Percentiles rank a stretch among this genome's conserved stretches.
Evolutionary conservation across 2,797 vertebrate genomes (phyloP).

Genomic region (Mormyrops boulengeri): DNA sequence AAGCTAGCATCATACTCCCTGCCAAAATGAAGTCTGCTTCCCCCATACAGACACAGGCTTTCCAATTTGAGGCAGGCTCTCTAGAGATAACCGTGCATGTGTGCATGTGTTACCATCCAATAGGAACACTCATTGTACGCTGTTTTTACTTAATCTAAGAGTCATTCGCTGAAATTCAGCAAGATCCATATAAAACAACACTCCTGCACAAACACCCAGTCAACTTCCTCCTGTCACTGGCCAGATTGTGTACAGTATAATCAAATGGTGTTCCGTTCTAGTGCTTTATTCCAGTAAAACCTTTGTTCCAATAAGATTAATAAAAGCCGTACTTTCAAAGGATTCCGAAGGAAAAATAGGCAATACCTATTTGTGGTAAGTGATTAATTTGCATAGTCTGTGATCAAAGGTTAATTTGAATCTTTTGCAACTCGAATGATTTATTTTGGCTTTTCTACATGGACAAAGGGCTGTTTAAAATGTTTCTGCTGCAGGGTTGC

Average conservation of each 20-base stretch:
- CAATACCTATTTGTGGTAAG: not conserved
- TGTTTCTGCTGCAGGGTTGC: not conserved
- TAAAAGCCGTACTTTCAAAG: not conserved
- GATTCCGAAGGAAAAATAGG: not conserved
- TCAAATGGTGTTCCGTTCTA: not conserved
- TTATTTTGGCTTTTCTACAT: not conserved
- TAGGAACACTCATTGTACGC: not conserved
- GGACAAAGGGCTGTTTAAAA: not conserved
- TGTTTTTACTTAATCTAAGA: not conserved
- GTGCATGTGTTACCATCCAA: not conserved
- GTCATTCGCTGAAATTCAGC: not conserved
- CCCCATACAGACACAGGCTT: not conserved
- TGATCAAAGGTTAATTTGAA: not conserved
- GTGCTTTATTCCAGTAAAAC: not conserved
- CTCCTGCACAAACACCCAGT: not conserved
- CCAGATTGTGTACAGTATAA: not conserved
- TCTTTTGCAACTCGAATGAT: not conserved
- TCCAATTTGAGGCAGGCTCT: not conserved
- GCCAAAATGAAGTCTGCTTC: not conserved
- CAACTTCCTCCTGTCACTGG: not conserved
- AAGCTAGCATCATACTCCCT: not conserved
- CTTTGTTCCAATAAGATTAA: not conserved
- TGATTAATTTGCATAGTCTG: not conserved
- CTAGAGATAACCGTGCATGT: not conserved
- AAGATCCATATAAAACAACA: not conserved